A percentile compares a stretch with the other conserved stretches of the same genome.
These are phyloP conservation scores for Thereva unica DNA, from an alignment of 2,888 invertebrate genomes.

Conservation along the genomic window DNA sequence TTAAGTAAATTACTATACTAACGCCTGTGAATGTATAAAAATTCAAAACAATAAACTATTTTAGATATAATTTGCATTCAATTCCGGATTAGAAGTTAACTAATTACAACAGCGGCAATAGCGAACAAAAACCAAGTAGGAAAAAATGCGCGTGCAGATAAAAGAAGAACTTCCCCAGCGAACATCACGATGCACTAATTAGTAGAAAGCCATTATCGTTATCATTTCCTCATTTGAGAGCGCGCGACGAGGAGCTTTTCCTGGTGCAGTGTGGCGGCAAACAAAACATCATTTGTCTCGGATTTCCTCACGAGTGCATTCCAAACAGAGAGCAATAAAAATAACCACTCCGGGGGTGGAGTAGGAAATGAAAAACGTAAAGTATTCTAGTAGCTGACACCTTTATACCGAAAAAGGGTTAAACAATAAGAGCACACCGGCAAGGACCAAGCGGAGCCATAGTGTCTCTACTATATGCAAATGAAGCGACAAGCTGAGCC, in stretches of 20 bases:
- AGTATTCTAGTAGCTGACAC: constrained; percentile 27
- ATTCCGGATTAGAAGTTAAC: too few relatives aligned
- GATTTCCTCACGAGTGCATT: constrained; percentile 19
- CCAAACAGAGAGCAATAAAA: constrained; percentile 25
- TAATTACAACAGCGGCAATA: too few relatives aligned
- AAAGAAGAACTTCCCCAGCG: too few relatives aligned
- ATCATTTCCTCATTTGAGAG: too few relatives aligned
- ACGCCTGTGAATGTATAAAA: too few relatives aligned
- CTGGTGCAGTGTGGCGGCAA: constrained; percentile 1
- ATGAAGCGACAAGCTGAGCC: constrained; percentile 28
- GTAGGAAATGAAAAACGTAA: constrained; percentile 33
- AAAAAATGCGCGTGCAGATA: too few relatives aligned
- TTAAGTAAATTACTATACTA: too few relatives aligned
- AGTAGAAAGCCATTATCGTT: too few relatives aligned
- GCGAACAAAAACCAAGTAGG: too few relatives aligned
- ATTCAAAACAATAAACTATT: too few relatives aligned
- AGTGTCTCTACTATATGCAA: constrained; percentile 29
- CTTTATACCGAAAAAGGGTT: constrained; percentile 29
- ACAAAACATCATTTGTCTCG: constrained; percentile 10
- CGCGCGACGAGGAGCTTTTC: not conserved
- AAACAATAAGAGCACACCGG: constrained; percentile 19
- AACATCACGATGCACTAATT: too few relatives aligned
- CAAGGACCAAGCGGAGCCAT: constrained; percentile 16
- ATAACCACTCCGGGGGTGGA: constrained; percentile 20
- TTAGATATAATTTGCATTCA: too few relatives aligned